Conservation (phyloP, 2,888 invertebrate genomes). For the Ctenicera cuprea region DNA sequence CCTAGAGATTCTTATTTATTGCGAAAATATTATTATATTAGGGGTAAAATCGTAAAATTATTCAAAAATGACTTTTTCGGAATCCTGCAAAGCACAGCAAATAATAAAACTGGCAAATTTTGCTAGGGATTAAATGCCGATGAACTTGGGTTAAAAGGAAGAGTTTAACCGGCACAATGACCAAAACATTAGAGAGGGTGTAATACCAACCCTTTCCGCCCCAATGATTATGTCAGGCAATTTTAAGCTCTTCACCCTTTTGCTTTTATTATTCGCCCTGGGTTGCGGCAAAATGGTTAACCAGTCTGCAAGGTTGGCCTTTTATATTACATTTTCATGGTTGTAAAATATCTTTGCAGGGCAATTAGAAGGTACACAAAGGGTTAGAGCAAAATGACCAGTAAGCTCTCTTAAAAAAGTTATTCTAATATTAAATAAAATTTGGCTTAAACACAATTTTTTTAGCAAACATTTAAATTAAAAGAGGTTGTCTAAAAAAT, state of each 20-base stretch:
- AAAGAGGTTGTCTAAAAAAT: no score
- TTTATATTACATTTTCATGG: slow-evolving; percentile 39
- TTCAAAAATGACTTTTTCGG: neutral
- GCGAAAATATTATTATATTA: neutral
- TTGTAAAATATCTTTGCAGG: slow-evolving; percentile 29
- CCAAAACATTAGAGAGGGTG: slow-evolving; percentile 15
- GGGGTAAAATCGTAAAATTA: neutral
- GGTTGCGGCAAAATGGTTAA: slow-evolving; percentile 48
- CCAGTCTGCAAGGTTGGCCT: slow-evolving; percentile 39
- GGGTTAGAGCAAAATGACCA: slow-evolving; percentile 1
- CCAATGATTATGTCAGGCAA: slow-evolving; percentile 44
- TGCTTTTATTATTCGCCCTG: slow-evolving; percentile 40
- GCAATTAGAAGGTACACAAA: slow-evolving; percentile 21
- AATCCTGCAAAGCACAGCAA: neutral
- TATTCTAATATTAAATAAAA: no score
- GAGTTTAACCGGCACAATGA: slow-evolving; percentile 4
- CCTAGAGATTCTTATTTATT: neutral
- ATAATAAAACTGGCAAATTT: neutral
- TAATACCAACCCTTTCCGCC: slow-evolving; percentile 45
- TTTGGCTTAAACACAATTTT: no score
- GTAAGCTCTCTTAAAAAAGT: slow-evolving; percentile 4
- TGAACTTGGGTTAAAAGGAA: neutral
- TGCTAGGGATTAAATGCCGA: neutral
- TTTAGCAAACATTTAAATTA: no score
- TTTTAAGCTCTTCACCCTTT: slow-evolving; percentile 47